These are phyloP conservation scores for Halocynthia roretzi DNA, from an alignment of 23 tunicate species.

Conservation along the genomic window DNA sequence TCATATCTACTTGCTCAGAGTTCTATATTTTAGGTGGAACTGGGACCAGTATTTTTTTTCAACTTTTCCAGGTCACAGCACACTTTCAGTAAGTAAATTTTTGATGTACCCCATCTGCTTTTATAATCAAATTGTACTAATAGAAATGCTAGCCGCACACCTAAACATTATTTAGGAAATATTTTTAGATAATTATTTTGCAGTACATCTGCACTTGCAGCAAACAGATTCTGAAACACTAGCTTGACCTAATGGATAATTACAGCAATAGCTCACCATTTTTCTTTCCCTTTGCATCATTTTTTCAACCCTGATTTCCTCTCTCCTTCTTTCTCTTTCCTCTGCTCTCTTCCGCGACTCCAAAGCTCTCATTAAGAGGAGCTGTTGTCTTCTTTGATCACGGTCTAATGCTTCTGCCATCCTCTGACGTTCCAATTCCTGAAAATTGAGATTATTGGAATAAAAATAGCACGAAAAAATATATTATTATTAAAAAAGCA, in stretches of 20 bases:
- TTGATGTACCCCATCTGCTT: too few species aligned
- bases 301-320: slow-evolving; percentile 74
- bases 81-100: too few species aligned
- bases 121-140: too few species aligned
- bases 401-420: slow-evolving; percentile 36
- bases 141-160: too few species aligned
- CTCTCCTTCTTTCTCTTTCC: slow-evolving; percentile 81
- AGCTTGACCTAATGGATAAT: background rate
- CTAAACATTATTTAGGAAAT: too few species aligned
- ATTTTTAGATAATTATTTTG: too few species aligned
- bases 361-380: slow-evolving; percentile 44
- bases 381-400: slow-evolving; percentile 68
- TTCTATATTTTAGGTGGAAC: too few species aligned
- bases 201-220: too few species aligned
- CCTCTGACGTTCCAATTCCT: slow-evolving; percentile 10
- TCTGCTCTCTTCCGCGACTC: slow-evolving; percentile 70
- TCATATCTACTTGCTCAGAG: too few species aligned
- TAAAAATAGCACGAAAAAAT: background rate
- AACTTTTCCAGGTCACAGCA: too few species aligned
- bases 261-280: slow-evolving; percentile 32
- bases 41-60: too few species aligned
- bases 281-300: slow-evolving; percentile 57
- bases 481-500: background rate
- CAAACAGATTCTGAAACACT: too few species aligned
- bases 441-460: background rate